These are phyloP conservation scores for Pycnomerus fuliginosus DNA, from an alignment of 2,888 invertebrate species.

Conservation along the genomic window DNA sequence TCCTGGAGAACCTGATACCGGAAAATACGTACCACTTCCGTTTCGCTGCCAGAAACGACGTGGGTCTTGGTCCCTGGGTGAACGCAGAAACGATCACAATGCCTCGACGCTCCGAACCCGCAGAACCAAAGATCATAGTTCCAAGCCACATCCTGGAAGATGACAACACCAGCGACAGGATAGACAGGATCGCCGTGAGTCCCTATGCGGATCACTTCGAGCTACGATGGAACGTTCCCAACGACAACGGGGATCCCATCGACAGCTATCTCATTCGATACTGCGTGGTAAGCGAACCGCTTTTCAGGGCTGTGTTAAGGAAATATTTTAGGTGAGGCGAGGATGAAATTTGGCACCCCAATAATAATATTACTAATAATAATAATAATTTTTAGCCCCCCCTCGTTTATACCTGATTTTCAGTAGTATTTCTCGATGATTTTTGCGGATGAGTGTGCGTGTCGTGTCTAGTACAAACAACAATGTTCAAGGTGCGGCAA, in stretches of 20 bases:
- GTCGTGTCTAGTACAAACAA: too few relatives aligned
- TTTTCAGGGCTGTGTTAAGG: too few relatives aligned
- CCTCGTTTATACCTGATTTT: too few relatives aligned
- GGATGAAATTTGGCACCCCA: too few relatives aligned
- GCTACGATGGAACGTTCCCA: conserved; percentile 80
- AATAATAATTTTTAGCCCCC: too few relatives aligned
- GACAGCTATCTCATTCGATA: conserved; percentile 78
- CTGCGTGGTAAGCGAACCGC: conserved; percentile 67
- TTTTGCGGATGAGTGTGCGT: too few relatives aligned
- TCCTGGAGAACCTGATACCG: conserved; percentile 76
- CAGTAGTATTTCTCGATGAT: too few relatives aligned
- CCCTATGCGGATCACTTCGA: conserved; percentile 78
- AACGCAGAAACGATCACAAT: conserved; percentile 59
- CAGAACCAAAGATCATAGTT: conserved; percentile 65
- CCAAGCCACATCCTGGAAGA: conserved; percentile 45
- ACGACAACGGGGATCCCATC: conserved; percentile 88
- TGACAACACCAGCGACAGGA: conserved; percentile 51
- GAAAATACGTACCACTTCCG: conserved; percentile 77
- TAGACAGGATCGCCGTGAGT: conserved; percentile 58
- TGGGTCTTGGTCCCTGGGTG: conserved; percentile 73
- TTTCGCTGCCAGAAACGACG: conserved; percentile 82
- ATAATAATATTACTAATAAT: too few relatives aligned
- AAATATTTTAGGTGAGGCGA: too few relatives aligned
- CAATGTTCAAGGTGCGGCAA: too few relatives aligned
- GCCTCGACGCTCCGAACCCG: conserved; percentile 76